Evolutionary conservation across 1,140 invertebrate species (phyloP).

Genomic region (Trichoplusia ni): DNA sequence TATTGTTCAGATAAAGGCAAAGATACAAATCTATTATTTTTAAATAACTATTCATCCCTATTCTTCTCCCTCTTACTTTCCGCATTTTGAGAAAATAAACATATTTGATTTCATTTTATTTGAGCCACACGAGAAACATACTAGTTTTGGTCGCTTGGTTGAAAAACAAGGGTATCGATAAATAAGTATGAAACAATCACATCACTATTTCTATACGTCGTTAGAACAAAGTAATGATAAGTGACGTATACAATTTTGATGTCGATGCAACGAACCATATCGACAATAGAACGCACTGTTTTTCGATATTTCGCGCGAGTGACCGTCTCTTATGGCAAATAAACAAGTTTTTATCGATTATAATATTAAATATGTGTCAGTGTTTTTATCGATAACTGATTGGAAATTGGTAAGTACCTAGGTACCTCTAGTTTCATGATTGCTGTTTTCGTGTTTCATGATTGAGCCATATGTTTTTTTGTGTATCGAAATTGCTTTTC

Average conservation of each 20-base stretch:
- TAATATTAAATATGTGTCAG: background rate
- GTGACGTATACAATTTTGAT: constrained; percentile 23
- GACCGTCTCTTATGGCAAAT: background rate
- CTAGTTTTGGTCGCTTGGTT: too few relatives aligned
- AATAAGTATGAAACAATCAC: background rate
- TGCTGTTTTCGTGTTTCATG: too few relatives aligned
- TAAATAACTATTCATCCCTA: too few relatives aligned
- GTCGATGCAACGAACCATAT: constrained; percentile 35
- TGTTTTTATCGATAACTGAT: background rate
- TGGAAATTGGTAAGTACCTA: background rate
- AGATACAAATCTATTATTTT: too few relatives aligned
- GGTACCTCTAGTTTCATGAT: too few relatives aligned
- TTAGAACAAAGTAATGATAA: constrained; percentile 30
- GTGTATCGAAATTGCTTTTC: too few relatives aligned
- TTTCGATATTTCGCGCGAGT: constrained; percentile 3
- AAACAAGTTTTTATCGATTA: background rate
- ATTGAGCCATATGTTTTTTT: too few relatives aligned
- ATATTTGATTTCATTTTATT: too few relatives aligned
- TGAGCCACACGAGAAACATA: too few relatives aligned
- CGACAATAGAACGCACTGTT: constrained; percentile 22
- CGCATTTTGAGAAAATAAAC: too few relatives aligned
- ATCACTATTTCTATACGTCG: background rate
- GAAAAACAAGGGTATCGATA: background rate
- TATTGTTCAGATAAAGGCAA: too few relatives aligned
- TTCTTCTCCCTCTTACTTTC: too few relatives aligned